Conservation (phyloP, 2,113 vertebrate genomes). For the Oenanthe melanoleuca region DNA sequence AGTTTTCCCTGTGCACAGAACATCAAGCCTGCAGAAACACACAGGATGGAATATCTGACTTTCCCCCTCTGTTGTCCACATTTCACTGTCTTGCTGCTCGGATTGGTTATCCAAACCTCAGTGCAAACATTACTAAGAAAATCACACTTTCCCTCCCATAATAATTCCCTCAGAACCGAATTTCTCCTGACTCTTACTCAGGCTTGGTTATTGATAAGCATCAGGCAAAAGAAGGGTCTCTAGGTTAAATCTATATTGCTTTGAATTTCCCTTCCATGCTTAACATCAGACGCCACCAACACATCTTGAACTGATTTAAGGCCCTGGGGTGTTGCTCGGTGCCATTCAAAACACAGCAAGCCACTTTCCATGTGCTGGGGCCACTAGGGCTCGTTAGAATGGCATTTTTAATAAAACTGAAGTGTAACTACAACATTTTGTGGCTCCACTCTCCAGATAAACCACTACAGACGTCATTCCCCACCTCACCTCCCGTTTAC, state of each 20-base stretch:
- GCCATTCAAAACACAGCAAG: constrained; percentile 71
- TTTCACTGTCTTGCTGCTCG: background rate
- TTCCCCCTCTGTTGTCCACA: background rate
- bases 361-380: constrained; percentile 70
- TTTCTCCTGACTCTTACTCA: constrained; percentile 17
- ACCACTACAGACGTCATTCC: constrained; percentile 37
- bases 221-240: constrained; percentile 54
- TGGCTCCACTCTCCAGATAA: constrained; percentile 40
- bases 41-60: background rate
- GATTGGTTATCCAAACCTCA: background rate
- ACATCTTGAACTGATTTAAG: constrained; percentile 78
- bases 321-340: constrained; percentile 63
- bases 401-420: constrained; percentile 75
- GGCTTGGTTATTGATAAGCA: constrained; percentile 44
- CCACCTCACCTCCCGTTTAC: constrained; percentile 36
- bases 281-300: constrained; percentile 68
- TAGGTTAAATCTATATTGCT: constrained; percentile 64
- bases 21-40: background rate
- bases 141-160: background rate
- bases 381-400: constrained; percentile 70
- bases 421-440: constrained; percentile 56
- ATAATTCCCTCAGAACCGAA: background rate
- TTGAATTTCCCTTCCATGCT: constrained; percentile 67
- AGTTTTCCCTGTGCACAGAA: background rate
- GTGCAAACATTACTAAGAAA: constrained; percentile 25